Conservation (phyloP, 2,888 invertebrate genomes). For the Altica lythri region DNA sequence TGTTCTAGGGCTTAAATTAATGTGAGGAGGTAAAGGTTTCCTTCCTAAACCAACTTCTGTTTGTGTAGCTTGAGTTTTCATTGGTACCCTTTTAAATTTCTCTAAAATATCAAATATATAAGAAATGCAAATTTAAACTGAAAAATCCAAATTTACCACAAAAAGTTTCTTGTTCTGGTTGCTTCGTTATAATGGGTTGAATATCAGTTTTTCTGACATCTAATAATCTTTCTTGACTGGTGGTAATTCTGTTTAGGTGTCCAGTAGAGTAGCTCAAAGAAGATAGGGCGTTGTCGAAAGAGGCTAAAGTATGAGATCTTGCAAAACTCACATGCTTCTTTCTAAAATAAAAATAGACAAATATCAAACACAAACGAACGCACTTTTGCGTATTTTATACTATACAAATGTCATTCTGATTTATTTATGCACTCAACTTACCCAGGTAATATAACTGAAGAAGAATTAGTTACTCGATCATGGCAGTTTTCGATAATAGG, state of each 20-base stretch:
- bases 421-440: slow-evolving; percentile 19
- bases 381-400: too few species aligned
- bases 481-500: slow-evolving; percentile 50
- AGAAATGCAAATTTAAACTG: not conserved
- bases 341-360: slow-evolving; percentile 57
- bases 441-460: slow-evolving; percentile 35
- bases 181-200: slow-evolving; percentile 57
- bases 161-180: slow-evolving; percentile 61
- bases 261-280: slow-evolving; percentile 53
- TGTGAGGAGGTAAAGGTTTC: slow-evolving; percentile 70
- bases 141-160: slow-evolving; percentile 57
- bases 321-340: slow-evolving; percentile 91
- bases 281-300: slow-evolving; percentile 74
- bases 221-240: slow-evolving; percentile 73
- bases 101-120: slow-evolving; percentile 61
- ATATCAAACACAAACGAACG: not conserved
- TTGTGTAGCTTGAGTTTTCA: slow-evolving; percentile 94
- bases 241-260: slow-evolving; percentile 55
- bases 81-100: slow-evolving; percentile 80
- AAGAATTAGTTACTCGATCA: slow-evolving; percentile 21
- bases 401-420: too few species aligned
- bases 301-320: slow-evolving; percentile 83
- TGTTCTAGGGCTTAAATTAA: slow-evolving; percentile 79
- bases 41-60: slow-evolving; percentile 77
- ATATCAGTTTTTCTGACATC: slow-evolving; percentile 68